Conservation (phyloP, 2,888 invertebrate species). For the Odontocolon sp. region DNA sequence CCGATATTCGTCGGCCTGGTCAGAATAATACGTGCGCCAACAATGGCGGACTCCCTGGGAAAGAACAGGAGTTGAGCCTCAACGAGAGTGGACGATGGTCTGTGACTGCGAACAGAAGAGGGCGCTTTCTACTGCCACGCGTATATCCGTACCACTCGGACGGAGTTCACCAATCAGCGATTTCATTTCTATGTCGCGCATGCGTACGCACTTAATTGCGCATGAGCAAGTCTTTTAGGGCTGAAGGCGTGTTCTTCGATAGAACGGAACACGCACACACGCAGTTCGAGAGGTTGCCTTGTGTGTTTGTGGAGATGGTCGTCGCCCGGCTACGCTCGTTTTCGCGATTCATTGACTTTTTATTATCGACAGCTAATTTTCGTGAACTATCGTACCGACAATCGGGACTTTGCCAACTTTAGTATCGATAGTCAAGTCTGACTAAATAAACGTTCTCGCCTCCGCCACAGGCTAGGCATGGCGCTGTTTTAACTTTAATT, state of each 20-base stretch:
- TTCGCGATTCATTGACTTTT: too few species aligned
- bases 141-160: conserved; percentile 55
- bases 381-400: too few species aligned
- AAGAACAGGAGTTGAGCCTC: conserved; percentile 82
- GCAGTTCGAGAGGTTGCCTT: too few species aligned
- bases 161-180: conserved; percentile 59
- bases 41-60: conserved; percentile 93
- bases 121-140: conserved; percentile 63
- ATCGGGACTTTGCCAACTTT: too few species aligned
- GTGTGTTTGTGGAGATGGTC: too few species aligned
- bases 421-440: too few species aligned
- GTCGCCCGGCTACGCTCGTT: too few species aligned
- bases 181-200: conserved; percentile 39
- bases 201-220: conserved; percentile 56
- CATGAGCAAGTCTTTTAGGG: background rate
- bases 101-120: conserved; percentile 63
- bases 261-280: background rate
- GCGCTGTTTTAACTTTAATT: too few species aligned
- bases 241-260: conserved; percentile 25
- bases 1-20: conserved; percentile 88
- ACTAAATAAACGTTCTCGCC: too few species aligned
- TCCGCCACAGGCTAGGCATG: too few species aligned
- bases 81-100: conserved; percentile 53
- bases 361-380: too few species aligned
- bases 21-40: conserved; percentile 90